phyloP scores from a whole-genome alignment of 2,888 invertebrate species.

The Drosophila prostipennis region DNA sequence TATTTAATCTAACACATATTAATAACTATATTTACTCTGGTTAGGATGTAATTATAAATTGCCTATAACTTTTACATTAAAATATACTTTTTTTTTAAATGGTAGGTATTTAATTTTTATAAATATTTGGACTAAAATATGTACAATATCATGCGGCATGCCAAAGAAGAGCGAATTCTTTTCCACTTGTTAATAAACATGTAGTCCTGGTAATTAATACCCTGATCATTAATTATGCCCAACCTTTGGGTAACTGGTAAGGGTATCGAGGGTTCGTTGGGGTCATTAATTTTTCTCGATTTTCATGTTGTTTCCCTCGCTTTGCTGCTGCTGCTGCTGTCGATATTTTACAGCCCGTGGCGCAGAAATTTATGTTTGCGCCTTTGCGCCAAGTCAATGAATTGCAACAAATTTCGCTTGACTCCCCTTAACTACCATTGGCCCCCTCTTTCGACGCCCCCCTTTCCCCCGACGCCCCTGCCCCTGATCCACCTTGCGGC shows the following conservation, averaged over 20 bases:
- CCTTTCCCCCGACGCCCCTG: background rate
- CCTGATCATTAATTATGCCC: constrained; percentile 19
- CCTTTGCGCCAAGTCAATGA: constrained; percentile 81
- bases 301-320: constrained; percentile 44
- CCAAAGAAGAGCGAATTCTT: background rate
- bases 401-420: constrained; percentile 81
- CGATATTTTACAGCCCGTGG: constrained; percentile 70
- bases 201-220: constrained; percentile 11
- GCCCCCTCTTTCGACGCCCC: background rate
- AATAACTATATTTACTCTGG: too few relatives aligned
- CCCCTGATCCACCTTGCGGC: constrained; percentile 58
- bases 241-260: constrained; percentile 4
- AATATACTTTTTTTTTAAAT: too few relatives aligned
- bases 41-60: too few relatives aligned
- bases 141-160: too few relatives aligned
- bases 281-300: constrained; percentile 38
- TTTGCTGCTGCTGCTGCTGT: constrained; percentile 63
- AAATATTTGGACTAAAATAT: too few relatives aligned
- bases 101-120: too few relatives aligned
- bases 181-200: constrained; percentile 7
- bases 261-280: constrained; percentile 30
- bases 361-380: constrained; percentile 74
- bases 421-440: constrained; percentile 32
- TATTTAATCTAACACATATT: too few relatives aligned
- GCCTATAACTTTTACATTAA: too few relatives aligned